These are phyloP conservation scores for Esperia sulphurella DNA, from an alignment of 2,888 invertebrate species.

Conservation along the genomic window DNA sequence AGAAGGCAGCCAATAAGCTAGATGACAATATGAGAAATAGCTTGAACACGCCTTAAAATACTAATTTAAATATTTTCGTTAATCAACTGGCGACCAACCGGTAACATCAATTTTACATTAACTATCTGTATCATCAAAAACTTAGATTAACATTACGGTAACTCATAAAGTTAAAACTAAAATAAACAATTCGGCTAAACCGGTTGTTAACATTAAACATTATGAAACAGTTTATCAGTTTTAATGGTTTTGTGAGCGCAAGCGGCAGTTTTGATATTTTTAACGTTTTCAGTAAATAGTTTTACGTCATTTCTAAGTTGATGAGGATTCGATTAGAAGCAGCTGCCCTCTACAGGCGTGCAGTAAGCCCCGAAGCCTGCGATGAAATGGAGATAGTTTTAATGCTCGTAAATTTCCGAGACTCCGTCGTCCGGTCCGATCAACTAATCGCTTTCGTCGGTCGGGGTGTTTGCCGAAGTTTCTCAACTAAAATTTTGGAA, in stretches of 20 bases:
- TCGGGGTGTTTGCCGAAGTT: conserved; percentile 53
- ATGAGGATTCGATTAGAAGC: conserved; percentile 73
- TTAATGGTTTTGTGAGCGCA: conserved; percentile 49
- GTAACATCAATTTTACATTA: conserved; percentile 11
- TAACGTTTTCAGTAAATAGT: conserved; percentile 64
- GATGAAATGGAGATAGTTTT: conserved; percentile 75
- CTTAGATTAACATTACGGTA: conserved; percentile 14
- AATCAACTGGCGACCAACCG: conserved; percentile 5
- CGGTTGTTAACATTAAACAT: conserved; percentile 41
- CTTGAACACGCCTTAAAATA: not conserved
- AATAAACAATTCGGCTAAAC: conserved; percentile 34
- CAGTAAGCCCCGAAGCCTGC: conserved; percentile 53
- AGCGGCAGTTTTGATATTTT: conserved; percentile 41
- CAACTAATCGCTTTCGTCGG: conserved; percentile 62
- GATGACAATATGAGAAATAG: conserved; percentile 1
- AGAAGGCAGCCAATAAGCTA: not conserved
- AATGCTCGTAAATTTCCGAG: conserved; percentile 72
- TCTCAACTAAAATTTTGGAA: conserved; percentile 41
- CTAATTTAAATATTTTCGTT: conserved; percentile 4
- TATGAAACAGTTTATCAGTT: conserved; percentile 54
- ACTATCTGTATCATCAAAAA: conserved; percentile 13
- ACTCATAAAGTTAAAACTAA: conserved; percentile 34
- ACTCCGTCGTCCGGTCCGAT: conserved; percentile 55
- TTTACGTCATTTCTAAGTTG: conserved; percentile 61
- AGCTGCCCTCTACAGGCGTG: conserved; percentile 53